A percentile compares a stretch with the other conserved stretches of the same genome.
Evolutionary conservation across 2,113 vertebrate genomes (phyloP).

Genomic region (Psettodes erumei): DNA sequence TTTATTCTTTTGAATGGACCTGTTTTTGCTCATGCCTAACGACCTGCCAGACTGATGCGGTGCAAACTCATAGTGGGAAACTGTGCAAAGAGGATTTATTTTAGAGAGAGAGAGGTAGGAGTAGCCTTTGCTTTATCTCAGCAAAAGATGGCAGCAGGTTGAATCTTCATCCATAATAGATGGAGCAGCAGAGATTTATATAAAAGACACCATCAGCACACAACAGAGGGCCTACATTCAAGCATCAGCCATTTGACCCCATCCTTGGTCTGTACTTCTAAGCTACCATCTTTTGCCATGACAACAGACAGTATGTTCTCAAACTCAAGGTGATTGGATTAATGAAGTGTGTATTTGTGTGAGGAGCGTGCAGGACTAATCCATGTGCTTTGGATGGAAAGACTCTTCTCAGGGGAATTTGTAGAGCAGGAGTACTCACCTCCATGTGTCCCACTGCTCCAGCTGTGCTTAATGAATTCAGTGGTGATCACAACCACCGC

Average conservation of each 20-base stretch:
- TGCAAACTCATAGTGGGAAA: not conserved
- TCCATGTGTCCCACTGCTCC: conserved; percentile 43
- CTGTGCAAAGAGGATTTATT: not conserved
- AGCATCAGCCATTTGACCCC: conserved; percentile 5
- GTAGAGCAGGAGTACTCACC: conserved; percentile 44
- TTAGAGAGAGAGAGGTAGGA: not conserved
- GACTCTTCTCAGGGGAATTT: conserved; percentile 15
- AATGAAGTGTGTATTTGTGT: conserved; percentile 32
- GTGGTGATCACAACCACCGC: conserved; percentile 65
- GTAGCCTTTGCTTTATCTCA: conserved; percentile 18
- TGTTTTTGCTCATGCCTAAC: not conserved
- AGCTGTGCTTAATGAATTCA: conserved; percentile 75
- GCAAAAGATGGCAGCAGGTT: conserved; percentile 31
- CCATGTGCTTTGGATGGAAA: conserved; percentile 22
- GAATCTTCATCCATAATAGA: conserved; percentile 61
- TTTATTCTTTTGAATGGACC: not conserved
- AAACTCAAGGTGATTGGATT: conserved; percentile 43
- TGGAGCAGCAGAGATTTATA: conserved; percentile 43
- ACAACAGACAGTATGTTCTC: conserved; percentile 16
- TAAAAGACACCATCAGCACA: conserved; percentile 37
- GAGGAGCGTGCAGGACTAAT: not conserved
- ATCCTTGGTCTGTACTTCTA: not conserved
- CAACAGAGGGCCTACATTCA: conserved; percentile 32
- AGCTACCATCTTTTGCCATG: conserved; percentile 32
- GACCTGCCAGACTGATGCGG: conserved; percentile 5